Conservation (phyloP, 2,888 invertebrate genomes). For the Lamellibrachia columna region DNA sequence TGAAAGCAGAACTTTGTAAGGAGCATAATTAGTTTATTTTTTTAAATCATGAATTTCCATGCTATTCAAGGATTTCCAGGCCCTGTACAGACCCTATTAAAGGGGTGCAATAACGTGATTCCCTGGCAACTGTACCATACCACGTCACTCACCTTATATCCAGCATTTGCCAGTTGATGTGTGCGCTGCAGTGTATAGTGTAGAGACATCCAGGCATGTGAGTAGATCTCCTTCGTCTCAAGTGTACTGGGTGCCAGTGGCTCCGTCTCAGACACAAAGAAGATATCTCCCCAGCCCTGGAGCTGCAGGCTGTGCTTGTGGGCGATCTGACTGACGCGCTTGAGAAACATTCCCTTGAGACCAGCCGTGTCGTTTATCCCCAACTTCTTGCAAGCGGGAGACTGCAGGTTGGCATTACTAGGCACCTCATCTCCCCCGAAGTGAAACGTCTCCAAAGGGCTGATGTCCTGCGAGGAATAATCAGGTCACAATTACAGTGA, state of each 20-base stretch:
- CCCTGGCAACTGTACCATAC: too few relatives aligned
- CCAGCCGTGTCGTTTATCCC: conserved; percentile 20
- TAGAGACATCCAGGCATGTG: background rate
- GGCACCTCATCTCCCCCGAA: conserved; percentile 62
- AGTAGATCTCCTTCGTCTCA: background rate
- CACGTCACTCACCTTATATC: background rate
- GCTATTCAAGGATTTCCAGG: too few relatives aligned
- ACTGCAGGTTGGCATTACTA: conserved; percentile 51
- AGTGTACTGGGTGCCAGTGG: background rate
- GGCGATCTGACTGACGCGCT: conserved; percentile 40
- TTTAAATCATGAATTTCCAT: too few relatives aligned
- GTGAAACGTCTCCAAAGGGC: conserved; percentile 53
- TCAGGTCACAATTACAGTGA: too few relatives aligned
- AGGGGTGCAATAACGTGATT: too few relatives aligned
- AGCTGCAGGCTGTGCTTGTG: conserved; percentile 37
- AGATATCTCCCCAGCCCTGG: conserved; percentile 51
- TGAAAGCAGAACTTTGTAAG: too few relatives aligned
- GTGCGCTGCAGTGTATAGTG: background rate
- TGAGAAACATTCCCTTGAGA: conserved; percentile 52
- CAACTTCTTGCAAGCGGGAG: conserved; percentile 48
- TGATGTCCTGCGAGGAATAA: conserved; percentile 32
- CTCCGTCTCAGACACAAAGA: conserved; percentile 23
- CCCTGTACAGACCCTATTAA: too few relatives aligned
- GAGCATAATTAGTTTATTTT: too few relatives aligned
- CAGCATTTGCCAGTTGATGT: background rate